Percentiles rank a stretch among this genome's conserved stretches.
Conservation (phyloP, 2,888 invertebrate genomes). For the Hydrotaea cyrtoneurina region DNA sequence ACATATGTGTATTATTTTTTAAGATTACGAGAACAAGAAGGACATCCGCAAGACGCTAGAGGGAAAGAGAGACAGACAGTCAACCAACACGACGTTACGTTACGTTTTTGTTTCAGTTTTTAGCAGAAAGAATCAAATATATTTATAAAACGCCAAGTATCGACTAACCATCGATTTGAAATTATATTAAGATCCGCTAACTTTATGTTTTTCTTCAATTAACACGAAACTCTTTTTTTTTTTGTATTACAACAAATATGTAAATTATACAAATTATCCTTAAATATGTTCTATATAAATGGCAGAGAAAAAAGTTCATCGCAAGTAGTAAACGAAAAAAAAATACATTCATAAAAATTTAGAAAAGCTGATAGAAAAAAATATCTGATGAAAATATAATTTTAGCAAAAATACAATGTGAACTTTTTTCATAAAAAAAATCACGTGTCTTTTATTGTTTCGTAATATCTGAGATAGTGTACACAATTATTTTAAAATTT, state of each 20-base stretch:
- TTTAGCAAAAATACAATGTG: conserved; percentile 67
- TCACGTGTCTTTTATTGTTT: conserved; percentile 12
- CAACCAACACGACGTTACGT: conserved; percentile 10
- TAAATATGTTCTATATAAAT: conserved; percentile 53
- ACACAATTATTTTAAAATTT: background rate
- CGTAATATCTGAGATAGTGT: background rate
- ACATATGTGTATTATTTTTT: background rate
- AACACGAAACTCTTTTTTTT: conserved; percentile 27
- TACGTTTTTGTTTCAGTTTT: conserved; percentile 18
- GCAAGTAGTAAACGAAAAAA: background rate
- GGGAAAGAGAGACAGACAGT: background rate
- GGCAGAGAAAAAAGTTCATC: conserved; percentile 68
- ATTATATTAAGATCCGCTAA: conserved; percentile 19
- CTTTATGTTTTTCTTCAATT: conserved; percentile 38
- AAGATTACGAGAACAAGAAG: background rate
- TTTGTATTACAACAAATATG: background rate
- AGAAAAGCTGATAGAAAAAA: background rate
- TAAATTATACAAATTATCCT: conserved; percentile 32
- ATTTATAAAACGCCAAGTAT: conserved; percentile 14
- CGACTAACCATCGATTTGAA: conserved; percentile 25
- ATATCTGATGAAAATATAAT: no score
- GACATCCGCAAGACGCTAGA: conserved; percentile 20
- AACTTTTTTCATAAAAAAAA: conserved; percentile 71
- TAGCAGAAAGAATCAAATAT: conserved; percentile 61
- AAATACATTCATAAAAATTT: conserved; percentile 26